phyloP scores from a whole-genome alignment of 2,113 vertebrate species.

The Narcine bancroftii region DNA sequence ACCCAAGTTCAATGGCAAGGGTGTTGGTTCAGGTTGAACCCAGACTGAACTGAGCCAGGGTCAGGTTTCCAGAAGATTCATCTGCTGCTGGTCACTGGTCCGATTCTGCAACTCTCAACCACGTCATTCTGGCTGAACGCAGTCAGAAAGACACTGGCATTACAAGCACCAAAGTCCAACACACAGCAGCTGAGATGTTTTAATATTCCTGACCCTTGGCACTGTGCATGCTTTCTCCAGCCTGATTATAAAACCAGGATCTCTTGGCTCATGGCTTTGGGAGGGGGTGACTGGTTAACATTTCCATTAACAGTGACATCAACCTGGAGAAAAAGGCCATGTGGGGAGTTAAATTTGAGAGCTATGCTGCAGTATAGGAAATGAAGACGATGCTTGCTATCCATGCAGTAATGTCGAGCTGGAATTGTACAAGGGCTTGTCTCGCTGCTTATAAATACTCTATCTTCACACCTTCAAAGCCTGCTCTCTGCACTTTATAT shows the following conservation, averaged over 20 bases:
- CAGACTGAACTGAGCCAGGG: background rate
- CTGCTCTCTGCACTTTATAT: background rate
- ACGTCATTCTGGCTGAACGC: background rate
- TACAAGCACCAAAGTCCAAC: background rate
- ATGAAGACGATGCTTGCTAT: background rate
- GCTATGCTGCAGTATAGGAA: background rate
- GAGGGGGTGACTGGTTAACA: background rate
- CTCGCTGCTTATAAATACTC: background rate
- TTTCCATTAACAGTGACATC: too few species aligned
- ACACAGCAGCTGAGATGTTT: background rate
- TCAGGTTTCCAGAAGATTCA: background rate
- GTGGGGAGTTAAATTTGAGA: background rate
- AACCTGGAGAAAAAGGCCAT: background rate
- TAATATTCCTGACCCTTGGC: background rate
- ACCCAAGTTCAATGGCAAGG: too few species aligned
- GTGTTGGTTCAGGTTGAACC: background rate
- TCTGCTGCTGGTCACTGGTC: background rate
- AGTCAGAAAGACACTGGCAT: background rate
- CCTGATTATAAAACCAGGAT: background rate
- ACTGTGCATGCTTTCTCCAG: background rate
- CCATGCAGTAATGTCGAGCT: too few species aligned
- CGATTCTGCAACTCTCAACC: background rate
- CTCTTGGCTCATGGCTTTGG: too few species aligned
- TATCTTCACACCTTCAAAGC: background rate
- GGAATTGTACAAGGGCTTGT: background rate